Base-by-base conservation (phyloP, 2,888 invertebrate genomes). In the Synergus japonicus region DNA sequence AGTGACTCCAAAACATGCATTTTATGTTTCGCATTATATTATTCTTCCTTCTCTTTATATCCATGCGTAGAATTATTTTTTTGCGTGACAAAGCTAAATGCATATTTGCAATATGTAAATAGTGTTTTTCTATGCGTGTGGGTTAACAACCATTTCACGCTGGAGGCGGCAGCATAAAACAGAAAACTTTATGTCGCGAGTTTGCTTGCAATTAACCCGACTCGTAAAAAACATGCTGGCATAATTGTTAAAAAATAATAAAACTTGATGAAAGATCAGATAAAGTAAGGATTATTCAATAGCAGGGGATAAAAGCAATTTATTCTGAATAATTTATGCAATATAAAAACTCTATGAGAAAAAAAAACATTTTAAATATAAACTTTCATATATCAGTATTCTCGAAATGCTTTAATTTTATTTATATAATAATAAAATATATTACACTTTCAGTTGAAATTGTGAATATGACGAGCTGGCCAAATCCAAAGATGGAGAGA, bases 391-490 rank as follows among this genome's bases (percentile, higher is more conserved):
- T 37, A 37, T 37, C 0, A 0, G 37, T 5, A 0, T 37, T 37
- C 37, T 37, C 37, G 37, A 37, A 37, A 37, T 37, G 7, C 5
- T 37, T 29, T 29, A 29, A 29, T 29, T 29, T 29, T 29, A 29
- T 29, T 29, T 29, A 29, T 29, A 29, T 29, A 29, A 29, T n/a
- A n/a, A n/a, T n/a, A n/a, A n/a, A n/a, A n/a, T n/a, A n/a, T n/a
- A n/a, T n/a, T n/a, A 10, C 0, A n/a, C n/a, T 13, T 58, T 8
- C 81, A 89, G 89, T 87, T 60, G 90, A 91, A 46, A 91, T 94
- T 41, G 94, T 94, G 93, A 86, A 89, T 63, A 89, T 92, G 87
- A 91, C 83, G 0, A 93, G 93, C 78, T 94, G 95, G 95, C 95
- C 95, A 0, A 92, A 89, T 0, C 92, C 94, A 0, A 79, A 86